These are phyloP conservation scores for Lobophora halterata DNA, from an alignment of 2,888 invertebrate genomes.

Conservation along the genomic window DNA sequence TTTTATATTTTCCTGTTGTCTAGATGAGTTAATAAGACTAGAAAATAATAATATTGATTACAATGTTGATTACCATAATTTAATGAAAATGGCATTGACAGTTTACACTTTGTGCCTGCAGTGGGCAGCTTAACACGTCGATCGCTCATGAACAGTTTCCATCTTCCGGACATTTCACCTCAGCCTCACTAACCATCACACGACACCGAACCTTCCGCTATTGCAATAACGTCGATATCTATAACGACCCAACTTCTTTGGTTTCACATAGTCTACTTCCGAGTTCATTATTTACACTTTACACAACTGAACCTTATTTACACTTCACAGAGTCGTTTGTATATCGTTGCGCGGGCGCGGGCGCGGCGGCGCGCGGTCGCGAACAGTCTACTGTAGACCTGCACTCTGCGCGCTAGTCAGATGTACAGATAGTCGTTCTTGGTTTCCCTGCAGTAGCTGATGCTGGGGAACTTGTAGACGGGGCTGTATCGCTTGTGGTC, in stretches of 20 bases:
- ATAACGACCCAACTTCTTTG: conserved; percentile 55
- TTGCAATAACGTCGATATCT: conserved; percentile 33
- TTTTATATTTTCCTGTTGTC: conserved; percentile 13
- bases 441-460: conserved; percentile 67
- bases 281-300: conserved; percentile 52
- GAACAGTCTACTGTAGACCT: conserved; percentile 33
- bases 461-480: conserved; percentile 75
- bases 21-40: conserved; percentile 26
- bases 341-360: conserved; percentile 38
- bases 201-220: conserved; percentile 25
- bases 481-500: conserved; percentile 70
- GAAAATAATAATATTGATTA: conserved; percentile 25
- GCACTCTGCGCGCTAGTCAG: conserved; percentile 55
- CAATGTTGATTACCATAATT: conserved; percentile 9
- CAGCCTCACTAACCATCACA: conserved; percentile 18
- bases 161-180: conserved; percentile 17
- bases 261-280: conserved; percentile 59
- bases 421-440: conserved; percentile 76
- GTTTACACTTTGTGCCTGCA: conserved; percentile 6
- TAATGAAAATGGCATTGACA: conserved; percentile 13
- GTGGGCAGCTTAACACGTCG: neutral
- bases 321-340: conserved; percentile 59
- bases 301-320: conserved; percentile 53
- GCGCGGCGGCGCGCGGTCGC: conserved; percentile 34
- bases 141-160: conserved; percentile 4